A percentile compares a stretch with the other conserved stretches of the same genome.
Evolutionary conservation across 23 tunicate species (phyloP).

Genomic region (Clavelina lepadiformis): DNA sequence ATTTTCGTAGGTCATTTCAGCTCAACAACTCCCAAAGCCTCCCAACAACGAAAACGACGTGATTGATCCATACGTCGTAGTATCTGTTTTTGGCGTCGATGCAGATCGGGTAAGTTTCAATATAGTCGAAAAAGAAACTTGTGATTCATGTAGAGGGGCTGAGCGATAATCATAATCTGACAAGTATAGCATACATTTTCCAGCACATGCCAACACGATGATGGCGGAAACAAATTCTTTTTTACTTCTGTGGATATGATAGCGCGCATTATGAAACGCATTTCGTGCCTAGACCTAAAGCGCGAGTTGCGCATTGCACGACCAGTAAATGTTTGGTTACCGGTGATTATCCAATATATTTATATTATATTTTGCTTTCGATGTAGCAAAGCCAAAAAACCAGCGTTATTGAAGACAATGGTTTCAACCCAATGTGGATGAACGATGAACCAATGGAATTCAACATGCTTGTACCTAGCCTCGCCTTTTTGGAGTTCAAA

Average conservation of each 20-base stretch:
- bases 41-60: slow-evolving; percentile 54
- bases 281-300: background rate
- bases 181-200: background rate
- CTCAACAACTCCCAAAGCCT: slow-evolving; percentile 84
- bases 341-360: background rate
- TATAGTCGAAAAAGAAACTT: background rate
- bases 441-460: slow-evolving; percentile 25
- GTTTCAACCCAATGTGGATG: slow-evolving; percentile 43
- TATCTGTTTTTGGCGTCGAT: slow-evolving; percentile 45
- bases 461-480: slow-evolving; percentile 16
- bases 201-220: no score
- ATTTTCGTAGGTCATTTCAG: slow-evolving; percentile 63
- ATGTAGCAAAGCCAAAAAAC: slow-evolving; percentile 31
- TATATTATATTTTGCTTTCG: background rate
- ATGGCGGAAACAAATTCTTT: no score
- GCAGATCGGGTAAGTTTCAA: slow-evolving; percentile 47
- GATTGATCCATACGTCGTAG: slow-evolving; percentile 76
- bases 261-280: no score
- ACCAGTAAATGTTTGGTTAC: background rate
- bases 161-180: background rate
- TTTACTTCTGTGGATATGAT: no score
- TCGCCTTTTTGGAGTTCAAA: slow-evolving; percentile 45
- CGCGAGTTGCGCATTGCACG: background rate
- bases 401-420: slow-evolving; percentile 33
- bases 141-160: background rate